These are phyloP conservation scores for Enteromius anoplus DNA, from an alignment of 2,797 vertebrate genomes.

Conservation along the genomic window DNA sequence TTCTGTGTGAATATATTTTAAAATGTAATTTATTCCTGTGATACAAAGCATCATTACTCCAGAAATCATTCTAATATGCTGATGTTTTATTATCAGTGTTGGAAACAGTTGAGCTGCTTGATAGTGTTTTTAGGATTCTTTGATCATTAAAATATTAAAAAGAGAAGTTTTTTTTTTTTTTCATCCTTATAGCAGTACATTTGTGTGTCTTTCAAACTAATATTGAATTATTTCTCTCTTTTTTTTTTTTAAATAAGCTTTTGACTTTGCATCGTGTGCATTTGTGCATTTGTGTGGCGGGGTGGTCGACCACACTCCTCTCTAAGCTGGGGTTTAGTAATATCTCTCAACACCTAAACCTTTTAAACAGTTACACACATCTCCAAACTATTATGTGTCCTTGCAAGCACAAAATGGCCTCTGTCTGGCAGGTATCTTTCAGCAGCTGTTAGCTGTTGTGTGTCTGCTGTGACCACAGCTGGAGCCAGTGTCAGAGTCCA, in stretches of 20 bases:
- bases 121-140: too few relatives aligned
- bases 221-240: not conserved
- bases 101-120: too few relatives aligned
- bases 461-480: constrained; percentile 8
- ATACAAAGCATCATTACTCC: too few relatives aligned
- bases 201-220: not conserved
- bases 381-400: not conserved
- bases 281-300: not conserved
- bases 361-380: not conserved
- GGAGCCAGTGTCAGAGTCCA: constrained; percentile 18
- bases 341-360: constrained; percentile 2
- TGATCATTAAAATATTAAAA: too few relatives aligned
- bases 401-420: constrained; percentile 11
- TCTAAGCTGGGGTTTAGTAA: not conserved
- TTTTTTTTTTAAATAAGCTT: not conserved
- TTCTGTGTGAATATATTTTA: too few relatives aligned
- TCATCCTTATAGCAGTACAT: too few relatives aligned
- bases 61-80: too few relatives aligned
- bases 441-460: constrained; percentile 17
- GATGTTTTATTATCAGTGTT: too few relatives aligned
- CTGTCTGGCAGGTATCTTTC: not conserved
- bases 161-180: too few relatives aligned
- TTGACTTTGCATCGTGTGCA: not conserved
- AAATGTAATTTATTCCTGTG: too few relatives aligned
- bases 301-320: not conserved